A percentile compares a stretch with the other conserved stretches of the same genome.
phyloP scores from a whole-genome alignment of 1,140 invertebrate genomes.

The Brachionus koreanus region DNA sequence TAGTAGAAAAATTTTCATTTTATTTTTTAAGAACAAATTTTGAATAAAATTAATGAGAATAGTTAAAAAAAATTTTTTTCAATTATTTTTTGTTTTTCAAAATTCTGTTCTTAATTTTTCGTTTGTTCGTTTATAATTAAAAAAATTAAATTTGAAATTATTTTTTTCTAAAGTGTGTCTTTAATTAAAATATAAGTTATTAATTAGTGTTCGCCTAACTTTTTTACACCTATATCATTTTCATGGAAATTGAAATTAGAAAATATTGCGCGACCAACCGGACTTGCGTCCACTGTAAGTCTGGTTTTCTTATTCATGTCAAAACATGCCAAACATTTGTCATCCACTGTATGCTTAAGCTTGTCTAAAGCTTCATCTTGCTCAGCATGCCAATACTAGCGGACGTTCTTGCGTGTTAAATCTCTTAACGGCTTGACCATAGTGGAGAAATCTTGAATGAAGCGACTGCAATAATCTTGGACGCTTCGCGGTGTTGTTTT shows the following conservation, averaged over 20 bases:
- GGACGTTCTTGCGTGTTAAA: constrained; percentile 42
- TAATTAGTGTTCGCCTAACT: too few species aligned
- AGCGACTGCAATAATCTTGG: constrained; percentile 53
- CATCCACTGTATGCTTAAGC: background rate
- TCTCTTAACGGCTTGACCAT: constrained; percentile 48
- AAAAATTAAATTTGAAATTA: too few species aligned
- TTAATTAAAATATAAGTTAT: too few species aligned
- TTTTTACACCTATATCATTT: too few species aligned
- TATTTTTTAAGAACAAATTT: background rate
- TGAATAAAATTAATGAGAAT: background rate
- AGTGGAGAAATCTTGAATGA: constrained; percentile 52
- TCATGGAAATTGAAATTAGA: too few species aligned
- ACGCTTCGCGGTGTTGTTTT: background rate
- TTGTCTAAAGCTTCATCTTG: background rate
- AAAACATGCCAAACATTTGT: background rate
- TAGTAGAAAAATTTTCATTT: background rate
- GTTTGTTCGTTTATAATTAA: too few species aligned
- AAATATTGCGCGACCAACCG: constrained; percentile 57
- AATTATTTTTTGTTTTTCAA: background rate
- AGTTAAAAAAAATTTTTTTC: background rate
- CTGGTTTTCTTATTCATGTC: background rate
- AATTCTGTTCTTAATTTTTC: too few species aligned
- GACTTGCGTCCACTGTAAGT: constrained; percentile 47
- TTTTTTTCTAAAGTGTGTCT: too few species aligned
- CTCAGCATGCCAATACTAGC: constrained; percentile 22